Evolutionary conservation across 2,888 invertebrate genomes (phyloP).

Genomic region (Andrena bucephala): DNA sequence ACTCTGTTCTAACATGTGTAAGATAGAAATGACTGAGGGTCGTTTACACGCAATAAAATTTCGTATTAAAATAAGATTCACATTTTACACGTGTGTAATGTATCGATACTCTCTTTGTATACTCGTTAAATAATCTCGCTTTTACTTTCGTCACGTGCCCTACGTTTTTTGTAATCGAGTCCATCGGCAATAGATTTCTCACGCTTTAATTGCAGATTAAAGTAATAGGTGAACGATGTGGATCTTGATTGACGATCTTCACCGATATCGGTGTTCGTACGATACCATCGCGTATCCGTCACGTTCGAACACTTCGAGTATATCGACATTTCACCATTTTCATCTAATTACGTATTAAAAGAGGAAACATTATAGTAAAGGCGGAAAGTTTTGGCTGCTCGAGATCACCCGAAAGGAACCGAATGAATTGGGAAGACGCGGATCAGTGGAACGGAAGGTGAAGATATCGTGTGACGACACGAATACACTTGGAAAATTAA

Average conservation of each 20-base stretch:
- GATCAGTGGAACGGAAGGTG: not conserved
- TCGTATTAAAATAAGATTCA: conserved; percentile 52
- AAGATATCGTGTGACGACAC: not conserved
- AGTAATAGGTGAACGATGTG: conserved; percentile 10
- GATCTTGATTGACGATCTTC: conserved; percentile 1
- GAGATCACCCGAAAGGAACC: not conserved
- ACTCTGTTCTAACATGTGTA: not conserved
- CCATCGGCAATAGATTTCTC: conserved; percentile 17
- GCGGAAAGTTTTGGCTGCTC: not conserved
- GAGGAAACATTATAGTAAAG: not conserved
- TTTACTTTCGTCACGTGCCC: conserved; percentile 17
- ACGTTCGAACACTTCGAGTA: not conserved
- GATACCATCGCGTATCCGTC: not conserved
- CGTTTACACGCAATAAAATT: conserved; percentile 33
- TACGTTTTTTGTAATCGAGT: conserved; percentile 19
- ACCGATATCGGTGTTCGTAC: not conserved
- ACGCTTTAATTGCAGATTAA: conserved; percentile 8
- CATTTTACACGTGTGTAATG: conserved; percentile 5
- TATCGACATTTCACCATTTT: not conserved
- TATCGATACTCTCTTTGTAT: conserved; percentile 20
- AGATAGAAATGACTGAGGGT: not conserved
- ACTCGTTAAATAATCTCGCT: conserved; percentile 24
- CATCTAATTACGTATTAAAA: not conserved
- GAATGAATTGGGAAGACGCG: not conserved
- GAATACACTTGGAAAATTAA: not conserved